These are phyloP conservation scores for Microtus ochrogaster DNA, from an alignment of 2,113 vertebrate species.

Conservation along the genomic window DNA sequence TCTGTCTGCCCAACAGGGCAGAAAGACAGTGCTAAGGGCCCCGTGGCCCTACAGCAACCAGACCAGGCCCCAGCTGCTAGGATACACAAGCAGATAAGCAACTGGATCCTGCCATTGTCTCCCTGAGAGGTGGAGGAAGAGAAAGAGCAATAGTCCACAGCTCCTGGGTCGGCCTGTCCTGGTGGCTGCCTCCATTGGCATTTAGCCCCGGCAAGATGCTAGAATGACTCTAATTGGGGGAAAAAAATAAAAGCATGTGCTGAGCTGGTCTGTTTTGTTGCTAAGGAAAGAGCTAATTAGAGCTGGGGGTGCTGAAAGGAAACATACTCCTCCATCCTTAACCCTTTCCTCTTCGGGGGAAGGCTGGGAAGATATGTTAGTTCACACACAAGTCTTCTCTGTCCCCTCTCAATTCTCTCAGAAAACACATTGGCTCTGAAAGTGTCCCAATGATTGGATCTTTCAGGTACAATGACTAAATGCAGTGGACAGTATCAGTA, in stretches of 20 bases:
- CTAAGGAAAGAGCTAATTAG: conserved; percentile 9
- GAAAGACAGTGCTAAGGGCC: neutral
- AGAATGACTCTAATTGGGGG: neutral
- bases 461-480: neutral
- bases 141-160: neutral
- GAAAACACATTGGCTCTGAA: neutral
- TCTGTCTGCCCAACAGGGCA: neutral
- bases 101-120: conserved; percentile 71
- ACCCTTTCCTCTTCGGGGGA: neutral
- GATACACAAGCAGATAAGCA: conserved; percentile 57
- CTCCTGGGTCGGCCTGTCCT: neutral
- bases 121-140: neutral
- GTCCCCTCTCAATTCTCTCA: neutral
- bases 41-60: neutral
- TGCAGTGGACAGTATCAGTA: neutral
- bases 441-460: neutral
- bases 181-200: neutral
- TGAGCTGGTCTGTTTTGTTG: neutral
- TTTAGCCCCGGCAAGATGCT: neutral
- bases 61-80: neutral
- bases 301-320: neutral
- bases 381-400: neutral
- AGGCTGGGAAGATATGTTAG: neutral
- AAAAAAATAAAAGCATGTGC: neutral
- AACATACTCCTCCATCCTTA: neutral